Conservation (phyloP, 2,113 vertebrate genomes). For the Colius striatus region DNA sequence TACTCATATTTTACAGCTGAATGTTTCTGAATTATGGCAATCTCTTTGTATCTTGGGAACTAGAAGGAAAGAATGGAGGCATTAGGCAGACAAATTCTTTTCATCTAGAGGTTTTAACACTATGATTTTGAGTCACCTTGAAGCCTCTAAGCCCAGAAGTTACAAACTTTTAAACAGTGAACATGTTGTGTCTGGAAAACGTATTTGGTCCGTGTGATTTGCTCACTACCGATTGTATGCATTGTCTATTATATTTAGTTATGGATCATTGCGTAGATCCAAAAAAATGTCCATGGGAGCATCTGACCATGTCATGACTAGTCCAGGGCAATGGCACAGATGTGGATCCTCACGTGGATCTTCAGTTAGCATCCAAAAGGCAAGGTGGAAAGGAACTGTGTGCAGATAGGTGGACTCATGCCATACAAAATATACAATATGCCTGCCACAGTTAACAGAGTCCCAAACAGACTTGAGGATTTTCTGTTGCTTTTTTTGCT, state of each 20-base stretch:
- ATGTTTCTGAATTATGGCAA: neutral
- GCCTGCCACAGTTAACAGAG: neutral
- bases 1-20: neutral
- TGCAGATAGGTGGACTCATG: neutral
- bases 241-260: neutral
- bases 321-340: neutral
- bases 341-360: rapidly evolving
- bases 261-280: neutral
- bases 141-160: neutral
- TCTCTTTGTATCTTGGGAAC: neutral
- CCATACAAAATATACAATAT: rapidly evolving
- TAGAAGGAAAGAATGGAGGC: neutral
- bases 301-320: neutral
- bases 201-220: neutral
- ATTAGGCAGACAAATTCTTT: neutral
- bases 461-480: neutral
- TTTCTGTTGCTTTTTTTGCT: neutral
- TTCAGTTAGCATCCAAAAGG: neutral
- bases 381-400: neutral
- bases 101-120: neutral
- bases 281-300: neutral
- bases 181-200: neutral
- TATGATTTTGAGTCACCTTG: neutral
- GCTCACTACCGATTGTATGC: neutral
- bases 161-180: neutral